These are phyloP conservation scores for Amphiduros pacificus DNA, from an alignment of 2,888 invertebrate genomes.

Conservation along the genomic window DNA sequence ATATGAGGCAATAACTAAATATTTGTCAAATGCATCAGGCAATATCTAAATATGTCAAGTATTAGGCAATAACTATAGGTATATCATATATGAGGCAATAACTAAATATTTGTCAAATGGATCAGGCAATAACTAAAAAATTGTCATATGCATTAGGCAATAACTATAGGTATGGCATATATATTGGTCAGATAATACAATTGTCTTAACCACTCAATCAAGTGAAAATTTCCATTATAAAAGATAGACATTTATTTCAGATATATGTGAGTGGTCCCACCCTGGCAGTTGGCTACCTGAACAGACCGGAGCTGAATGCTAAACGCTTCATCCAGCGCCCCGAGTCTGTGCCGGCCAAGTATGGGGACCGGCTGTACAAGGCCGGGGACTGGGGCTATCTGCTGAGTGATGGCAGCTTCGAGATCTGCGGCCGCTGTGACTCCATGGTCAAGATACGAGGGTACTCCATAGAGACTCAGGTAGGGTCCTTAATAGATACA, in stretches of 20 bases:
- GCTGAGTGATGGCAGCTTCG: conserved; percentile 57
- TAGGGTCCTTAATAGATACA: conserved; percentile 2
- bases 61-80: no score
- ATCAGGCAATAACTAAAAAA: no score
- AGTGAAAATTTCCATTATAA: not conserved
- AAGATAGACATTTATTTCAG: conserved; percentile 19
- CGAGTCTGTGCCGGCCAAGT: conserved; percentile 33
- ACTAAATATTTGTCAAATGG: no score
- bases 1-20: no score
- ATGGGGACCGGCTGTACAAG: conserved; percentile 45
- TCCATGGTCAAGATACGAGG: conserved; percentile 61
- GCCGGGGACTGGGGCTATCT: conserved; percentile 61
- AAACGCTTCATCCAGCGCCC: conserved; percentile 46
- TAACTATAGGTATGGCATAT: no score
- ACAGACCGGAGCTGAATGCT: conserved; percentile 57
- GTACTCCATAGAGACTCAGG: conserved; percentile 60
- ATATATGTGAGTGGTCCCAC: conserved; percentile 59
- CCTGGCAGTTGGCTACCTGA: conserved; percentile 58
- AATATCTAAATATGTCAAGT: no score
- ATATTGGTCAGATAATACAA: no score
- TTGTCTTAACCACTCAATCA: no score
- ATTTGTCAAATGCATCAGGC: no score
- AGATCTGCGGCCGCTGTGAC: conserved; percentile 61
- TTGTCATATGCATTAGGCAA: no score
- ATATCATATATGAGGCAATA: no score